These are phyloP conservation scores for Caradrina clavipalpis DNA, from an alignment of 2,888 invertebrate species.

Conservation along the genomic window DNA sequence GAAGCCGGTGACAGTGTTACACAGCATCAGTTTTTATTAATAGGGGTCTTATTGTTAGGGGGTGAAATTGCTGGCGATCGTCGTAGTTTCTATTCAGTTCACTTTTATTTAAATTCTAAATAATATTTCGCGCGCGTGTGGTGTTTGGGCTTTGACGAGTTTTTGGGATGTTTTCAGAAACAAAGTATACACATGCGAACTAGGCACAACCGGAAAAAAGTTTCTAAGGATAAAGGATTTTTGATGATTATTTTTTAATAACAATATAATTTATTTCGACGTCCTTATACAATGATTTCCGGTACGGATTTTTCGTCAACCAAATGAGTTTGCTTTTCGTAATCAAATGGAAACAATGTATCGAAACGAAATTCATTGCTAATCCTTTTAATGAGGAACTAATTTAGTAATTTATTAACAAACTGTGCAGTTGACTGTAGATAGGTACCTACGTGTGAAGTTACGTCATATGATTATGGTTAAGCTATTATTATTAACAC, in stretches of 20 bases:
- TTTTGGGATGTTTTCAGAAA: neutral
- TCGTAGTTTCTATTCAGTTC: neutral
- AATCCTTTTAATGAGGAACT: conserved; percentile 51
- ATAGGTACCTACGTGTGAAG: conserved; percentile 24
- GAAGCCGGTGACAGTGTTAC: conserved; percentile 19
- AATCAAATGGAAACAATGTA: conserved; percentile 13
- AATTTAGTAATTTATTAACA: conserved; percentile 46
- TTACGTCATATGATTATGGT: conserved; percentile 54
- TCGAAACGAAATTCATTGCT: conserved; percentile 41
- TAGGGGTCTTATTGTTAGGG: neutral
- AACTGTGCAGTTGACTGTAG: conserved; percentile 35
- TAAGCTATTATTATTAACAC: conserved; percentile 52
- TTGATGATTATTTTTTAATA: neutral
- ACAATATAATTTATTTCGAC: neutral
- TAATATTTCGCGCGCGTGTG: neutral
- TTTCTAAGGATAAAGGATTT: neutral
- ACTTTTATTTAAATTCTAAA: conserved; percentile 1
- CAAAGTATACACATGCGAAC: neutral
- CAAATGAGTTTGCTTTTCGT: conserved; percentile 10
- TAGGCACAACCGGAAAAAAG: neutral
- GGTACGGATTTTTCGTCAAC: neutral
- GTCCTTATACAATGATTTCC: conserved; percentile 1
- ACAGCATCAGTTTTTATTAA: conserved; percentile 21
- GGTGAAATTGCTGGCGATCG: neutral
- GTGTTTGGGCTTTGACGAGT: neutral